A percentile compares a stretch with the other conserved stretches of the same genome.
Evolutionary conservation across 2,888 invertebrate genomes (phyloP).

Genomic region (Clistopyga incitator): DNA sequence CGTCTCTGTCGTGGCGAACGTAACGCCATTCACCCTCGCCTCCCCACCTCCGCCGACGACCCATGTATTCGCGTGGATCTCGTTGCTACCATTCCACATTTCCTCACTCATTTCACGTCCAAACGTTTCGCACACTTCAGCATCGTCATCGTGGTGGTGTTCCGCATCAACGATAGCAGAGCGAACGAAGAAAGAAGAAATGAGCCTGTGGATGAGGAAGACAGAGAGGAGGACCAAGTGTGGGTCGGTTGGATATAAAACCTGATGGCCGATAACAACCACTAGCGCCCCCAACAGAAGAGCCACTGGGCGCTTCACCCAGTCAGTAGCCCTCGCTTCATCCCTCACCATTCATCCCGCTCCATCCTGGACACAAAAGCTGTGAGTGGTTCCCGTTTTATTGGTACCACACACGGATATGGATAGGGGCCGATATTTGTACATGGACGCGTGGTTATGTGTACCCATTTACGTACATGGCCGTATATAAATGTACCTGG

Average conservation of each 20-base stretch:
- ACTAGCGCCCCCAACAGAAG: slow-evolving; percentile 76
- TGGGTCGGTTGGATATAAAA: slow-evolving; percentile 81
- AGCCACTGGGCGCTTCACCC: slow-evolving; percentile 29
- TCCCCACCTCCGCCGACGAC: slow-evolving; percentile 35
- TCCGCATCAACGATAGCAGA: not conserved
- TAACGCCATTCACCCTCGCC: slow-evolving; percentile 53
- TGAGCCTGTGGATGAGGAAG: not conserved
- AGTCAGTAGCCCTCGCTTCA: slow-evolving; percentile 74
- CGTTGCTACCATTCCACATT: slow-evolving; percentile 22
- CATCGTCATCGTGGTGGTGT: not conserved
- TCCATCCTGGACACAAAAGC: slow-evolving; percentile 81
- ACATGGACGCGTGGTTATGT: slow-evolving; percentile 30
- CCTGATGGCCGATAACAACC: slow-evolving; percentile 85
- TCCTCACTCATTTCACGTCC: slow-evolving; percentile 11
- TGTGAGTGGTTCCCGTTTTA: slow-evolving; percentile 84
- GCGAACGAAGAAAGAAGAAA: slow-evolving; percentile 10
- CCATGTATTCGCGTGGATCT: slow-evolving; percentile 44
- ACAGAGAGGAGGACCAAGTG: slow-evolving; percentile 23
- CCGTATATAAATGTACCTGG: slow-evolving; percentile 29
- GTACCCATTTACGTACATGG: slow-evolving; percentile 18
- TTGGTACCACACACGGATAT: slow-evolving; percentile 83
- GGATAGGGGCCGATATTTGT: slow-evolving; percentile 74
- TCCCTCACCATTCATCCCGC: slow-evolving; percentile 68
- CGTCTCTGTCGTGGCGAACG: slow-evolving; percentile 52
- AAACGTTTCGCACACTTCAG: slow-evolving; percentile 28